Conservation (phyloP, 2,113 vertebrate species). For the Ceyx melanurus region DNA sequence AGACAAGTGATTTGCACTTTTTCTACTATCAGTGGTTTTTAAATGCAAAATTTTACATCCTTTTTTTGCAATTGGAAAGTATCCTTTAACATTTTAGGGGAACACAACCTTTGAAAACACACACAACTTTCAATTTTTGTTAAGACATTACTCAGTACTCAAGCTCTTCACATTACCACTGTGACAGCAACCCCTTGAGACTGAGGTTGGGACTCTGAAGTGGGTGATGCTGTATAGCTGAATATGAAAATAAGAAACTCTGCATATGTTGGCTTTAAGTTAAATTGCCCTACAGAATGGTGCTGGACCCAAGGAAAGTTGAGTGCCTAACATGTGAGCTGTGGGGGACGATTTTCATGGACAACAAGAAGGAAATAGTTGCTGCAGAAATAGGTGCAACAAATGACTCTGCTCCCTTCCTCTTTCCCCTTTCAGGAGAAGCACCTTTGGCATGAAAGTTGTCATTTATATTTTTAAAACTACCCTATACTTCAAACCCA, state of each 20-base stretch:
- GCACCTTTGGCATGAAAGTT: neutral
- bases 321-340: neutral
- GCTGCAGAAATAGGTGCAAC: neutral
- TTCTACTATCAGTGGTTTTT: neutral
- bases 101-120: neutral
- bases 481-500: neutral
- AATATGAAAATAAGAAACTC: neutral
- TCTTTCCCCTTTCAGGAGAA: neutral
- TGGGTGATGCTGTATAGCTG: neutral
- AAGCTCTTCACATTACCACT: neutral
- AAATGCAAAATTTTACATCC: neutral
- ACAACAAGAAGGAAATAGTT: neutral
- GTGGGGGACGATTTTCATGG: accelerated
- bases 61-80: neutral
- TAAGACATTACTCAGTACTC: neutral
- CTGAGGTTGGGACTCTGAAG: neutral
- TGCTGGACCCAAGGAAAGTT: neutral
- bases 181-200: neutral
- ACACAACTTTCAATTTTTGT: neutral
- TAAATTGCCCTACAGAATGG: neutral
- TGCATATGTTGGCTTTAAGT: neutral
- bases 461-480: neutral
- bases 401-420: neutral
- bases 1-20: neutral
- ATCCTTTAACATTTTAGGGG: neutral